Evolutionary conservation across 2,888 invertebrate genomes (phyloP).

Genomic region (Agrochola circellaris): DNA sequence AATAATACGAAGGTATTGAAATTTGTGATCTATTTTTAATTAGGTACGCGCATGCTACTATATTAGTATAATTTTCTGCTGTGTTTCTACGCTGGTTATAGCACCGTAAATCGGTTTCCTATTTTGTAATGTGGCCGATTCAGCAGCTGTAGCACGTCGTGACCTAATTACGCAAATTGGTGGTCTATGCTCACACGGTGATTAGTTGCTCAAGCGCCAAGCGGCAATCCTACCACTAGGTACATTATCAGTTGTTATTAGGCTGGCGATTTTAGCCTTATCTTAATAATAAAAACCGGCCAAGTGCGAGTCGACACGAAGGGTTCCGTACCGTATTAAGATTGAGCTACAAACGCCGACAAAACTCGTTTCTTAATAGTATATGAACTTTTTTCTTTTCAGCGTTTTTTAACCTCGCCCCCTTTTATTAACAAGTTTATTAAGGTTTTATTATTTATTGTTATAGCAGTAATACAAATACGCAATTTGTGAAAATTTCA

Average conservation of each 20-base stretch:
- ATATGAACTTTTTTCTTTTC: too few relatives aligned
- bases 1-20: background rate
- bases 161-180: conserved; percentile 48
- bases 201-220: conserved; percentile 37
- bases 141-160: conserved; percentile 26
- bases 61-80: background rate
- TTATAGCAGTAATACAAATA: too few relatives aligned
- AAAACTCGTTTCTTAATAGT: too few relatives aligned
- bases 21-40: background rate
- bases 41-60: background rate
- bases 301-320: too few relatives aligned
- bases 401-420: too few relatives aligned
- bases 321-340: too few relatives aligned
- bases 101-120: conserved; percentile 17
- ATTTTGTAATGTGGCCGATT: conserved; percentile 28
- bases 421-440: too few relatives aligned
- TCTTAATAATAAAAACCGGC: too few relatives aligned
- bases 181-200: conserved; percentile 43
- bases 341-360: too few relatives aligned
- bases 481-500: too few relatives aligned
- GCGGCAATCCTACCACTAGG: conserved; percentile 17
- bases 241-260: background rate
- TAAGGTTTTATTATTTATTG: too few relatives aligned
- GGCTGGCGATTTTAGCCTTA: too few relatives aligned
- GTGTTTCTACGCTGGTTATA: background rate